Evolutionary conservation across 2,797 vertebrate species (phyloP), one percentile per base, ranked within the genome.

Genomic region (Microtus obscurus): DNA sequence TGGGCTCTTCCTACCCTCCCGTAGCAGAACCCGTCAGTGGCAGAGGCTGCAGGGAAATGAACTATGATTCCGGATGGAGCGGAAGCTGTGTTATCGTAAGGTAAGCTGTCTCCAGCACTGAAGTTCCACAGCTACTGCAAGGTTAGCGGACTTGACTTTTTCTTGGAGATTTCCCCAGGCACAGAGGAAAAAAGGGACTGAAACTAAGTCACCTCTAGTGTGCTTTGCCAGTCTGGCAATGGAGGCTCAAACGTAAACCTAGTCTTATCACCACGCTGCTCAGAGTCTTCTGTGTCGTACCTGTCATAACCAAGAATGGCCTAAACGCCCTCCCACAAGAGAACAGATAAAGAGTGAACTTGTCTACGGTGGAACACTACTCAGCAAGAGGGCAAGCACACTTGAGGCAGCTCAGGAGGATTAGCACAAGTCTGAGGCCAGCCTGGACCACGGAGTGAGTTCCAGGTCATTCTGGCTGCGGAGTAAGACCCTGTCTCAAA

Each of bases 91-190:
- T 9, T 3, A 37, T 13, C 21, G 0, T 8, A 21, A 93, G 73
- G 73, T 80, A 77, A 34, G 25, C 73, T 51, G 9, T 79, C 76
- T 82, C n/a, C 37, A 81, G 43, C 91, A 82, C 40, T 61, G 37
- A 37, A 76, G 71, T 53, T 51, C 43, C 83, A 81, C n/a, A 29
- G 79, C 27, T 45, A 21, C 61, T 86, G n/a, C 37, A 34, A 86
- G 67, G 61, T 31, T 31, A 25, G 51, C 45, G 48, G 71, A 31
- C 87, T 87, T 90, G 81, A 80, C 65, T 11, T 96, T 92, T 67
- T 53, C 31, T 37, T 82, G 69, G 25, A 63, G 69, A 51, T 80
- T 94, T 95, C 78, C 73, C 63, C 90, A 90, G 81, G 10, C 59
- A 71, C 40, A 92, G 53, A 85, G 51, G 31, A 45, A 93, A 82